Percentiles rank a stretch among this genome's conserved stretches.
These are phyloP conservation scores for Lanius ludovicianus DNA, from an alignment of 2,113 vertebrate species.

Conservation along the genomic window DNA sequence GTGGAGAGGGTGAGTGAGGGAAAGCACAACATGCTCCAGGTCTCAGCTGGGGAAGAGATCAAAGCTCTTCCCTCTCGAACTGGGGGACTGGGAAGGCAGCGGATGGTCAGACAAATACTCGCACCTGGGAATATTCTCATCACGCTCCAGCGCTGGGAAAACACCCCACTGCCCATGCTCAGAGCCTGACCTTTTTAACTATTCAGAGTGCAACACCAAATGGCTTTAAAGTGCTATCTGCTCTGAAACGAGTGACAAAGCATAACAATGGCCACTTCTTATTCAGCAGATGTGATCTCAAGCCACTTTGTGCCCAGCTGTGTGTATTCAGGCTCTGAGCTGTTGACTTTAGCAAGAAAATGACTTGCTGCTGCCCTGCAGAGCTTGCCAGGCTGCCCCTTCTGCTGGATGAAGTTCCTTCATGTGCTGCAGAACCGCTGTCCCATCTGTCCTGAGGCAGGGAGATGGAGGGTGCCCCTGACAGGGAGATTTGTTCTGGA, in stretches of 20 bases:
- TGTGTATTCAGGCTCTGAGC: conserved; percentile 47
- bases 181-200: conserved; percentile 55
- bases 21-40: background rate
- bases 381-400: background rate
- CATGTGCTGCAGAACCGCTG: background rate
- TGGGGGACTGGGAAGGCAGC: background rate
- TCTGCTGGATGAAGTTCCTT: background rate
- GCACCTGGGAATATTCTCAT: conserved; percentile 57
- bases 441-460: background rate
- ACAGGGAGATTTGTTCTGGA: background rate
- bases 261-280: conserved; percentile 51
- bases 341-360: conserved; percentile 48
- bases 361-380: background rate
- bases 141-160: background rate
- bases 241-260: conserved; percentile 51
- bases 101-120: conserved; percentile 14
- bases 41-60: background rate
- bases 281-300: conserved; percentile 55
- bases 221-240: conserved; percentile 45
- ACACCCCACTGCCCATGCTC: conserved; percentile 13
- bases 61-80: background rate
- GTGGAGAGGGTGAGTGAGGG: background rate
- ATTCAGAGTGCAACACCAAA: conserved; percentile 50
- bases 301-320: conserved; percentile 47
- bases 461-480: background rate